Conservation (phyloP, 2,797 vertebrate species). For the Rhynchonycteris naso region DNA sequence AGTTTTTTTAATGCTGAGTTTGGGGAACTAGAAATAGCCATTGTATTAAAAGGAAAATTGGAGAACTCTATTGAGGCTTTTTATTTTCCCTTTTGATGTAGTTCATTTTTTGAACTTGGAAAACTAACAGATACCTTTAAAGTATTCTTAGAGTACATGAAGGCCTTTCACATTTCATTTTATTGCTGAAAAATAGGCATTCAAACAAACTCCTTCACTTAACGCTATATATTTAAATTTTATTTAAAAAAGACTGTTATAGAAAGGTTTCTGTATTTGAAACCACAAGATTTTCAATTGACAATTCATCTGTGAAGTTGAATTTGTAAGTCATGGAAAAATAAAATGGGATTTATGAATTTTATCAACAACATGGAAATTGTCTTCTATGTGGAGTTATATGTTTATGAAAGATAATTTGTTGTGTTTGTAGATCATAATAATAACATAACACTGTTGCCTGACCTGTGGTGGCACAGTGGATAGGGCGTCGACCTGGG, state of each 20-base stretch:
- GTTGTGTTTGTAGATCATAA: neutral
- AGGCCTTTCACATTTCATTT: neutral
- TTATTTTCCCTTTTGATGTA: neutral
- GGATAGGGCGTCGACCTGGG: too few relatives aligned
- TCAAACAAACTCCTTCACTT: neutral
- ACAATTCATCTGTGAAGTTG: neutral
- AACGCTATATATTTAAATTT: neutral
- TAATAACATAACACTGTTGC: neutral
- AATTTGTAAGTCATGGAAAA: neutral
- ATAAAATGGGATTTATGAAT: neutral
- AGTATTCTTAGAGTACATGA: neutral
- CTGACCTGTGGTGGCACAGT: too few relatives aligned
- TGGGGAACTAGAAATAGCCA: neutral
- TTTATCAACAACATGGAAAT: neutral
- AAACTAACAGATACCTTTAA: slow-evolving; percentile 30
- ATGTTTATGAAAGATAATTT: slow-evolving; percentile 26
- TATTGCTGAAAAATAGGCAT: slow-evolving; percentile 6
- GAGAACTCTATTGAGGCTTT: neutral
- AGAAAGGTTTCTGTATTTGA: neutral
- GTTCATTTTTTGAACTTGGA: slow-evolving; percentile 26
- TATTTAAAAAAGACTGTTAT: neutral
- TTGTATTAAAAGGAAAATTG: neutral
- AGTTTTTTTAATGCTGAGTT: neutral
- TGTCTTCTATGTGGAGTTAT: neutral
- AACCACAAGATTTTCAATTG: neutral